A percentile compares a stretch with the other conserved stretches of the same genome.
These are phyloP conservation scores for Loriculus beryllinus DNA, from an alignment of 2,797 vertebrate genomes.

Conservation along the genomic window DNA sequence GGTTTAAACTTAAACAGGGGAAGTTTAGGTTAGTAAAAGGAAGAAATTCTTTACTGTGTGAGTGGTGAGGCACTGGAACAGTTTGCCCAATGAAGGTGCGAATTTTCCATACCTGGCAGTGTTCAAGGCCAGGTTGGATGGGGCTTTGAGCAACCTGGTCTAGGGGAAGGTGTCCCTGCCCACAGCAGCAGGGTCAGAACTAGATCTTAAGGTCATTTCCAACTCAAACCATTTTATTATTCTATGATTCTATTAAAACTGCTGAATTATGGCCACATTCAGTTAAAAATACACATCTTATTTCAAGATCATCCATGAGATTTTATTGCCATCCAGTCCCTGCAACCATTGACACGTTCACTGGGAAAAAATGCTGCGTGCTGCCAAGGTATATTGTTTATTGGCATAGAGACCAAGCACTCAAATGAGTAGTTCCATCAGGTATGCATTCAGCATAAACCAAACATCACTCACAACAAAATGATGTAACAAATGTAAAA, in stretches of 20 bases:
- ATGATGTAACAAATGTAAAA: slow-evolving; percentile 11
- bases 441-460: slow-evolving; percentile 61
- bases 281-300: not conserved
- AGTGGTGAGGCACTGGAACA: not conserved
- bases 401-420: slow-evolving; percentile 26
- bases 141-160: not conserved
- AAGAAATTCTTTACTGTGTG: not conserved
- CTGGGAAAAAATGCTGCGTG: slow-evolving; percentile 22
- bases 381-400: slow-evolving; percentile 63
- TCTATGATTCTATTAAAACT: not conserved
- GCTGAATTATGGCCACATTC: not conserved
- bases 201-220: not conserved
- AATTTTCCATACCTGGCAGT: not conserved
- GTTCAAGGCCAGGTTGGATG: not conserved
- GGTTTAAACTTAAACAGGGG: not conserved
- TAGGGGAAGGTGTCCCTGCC: not conserved
- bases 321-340: not conserved
- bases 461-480: not conserved
- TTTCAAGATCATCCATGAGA: not conserved
- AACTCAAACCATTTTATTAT: not conserved
- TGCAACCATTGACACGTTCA: not conserved
- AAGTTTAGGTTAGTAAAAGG: not conserved
- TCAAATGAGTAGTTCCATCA: slow-evolving; percentile 34
- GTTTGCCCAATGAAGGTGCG: not conserved
- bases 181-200: not conserved